Evolutionary conservation across 2,888 invertebrate genomes (phyloP).

Genomic region (Microchrysa polita): DNA sequence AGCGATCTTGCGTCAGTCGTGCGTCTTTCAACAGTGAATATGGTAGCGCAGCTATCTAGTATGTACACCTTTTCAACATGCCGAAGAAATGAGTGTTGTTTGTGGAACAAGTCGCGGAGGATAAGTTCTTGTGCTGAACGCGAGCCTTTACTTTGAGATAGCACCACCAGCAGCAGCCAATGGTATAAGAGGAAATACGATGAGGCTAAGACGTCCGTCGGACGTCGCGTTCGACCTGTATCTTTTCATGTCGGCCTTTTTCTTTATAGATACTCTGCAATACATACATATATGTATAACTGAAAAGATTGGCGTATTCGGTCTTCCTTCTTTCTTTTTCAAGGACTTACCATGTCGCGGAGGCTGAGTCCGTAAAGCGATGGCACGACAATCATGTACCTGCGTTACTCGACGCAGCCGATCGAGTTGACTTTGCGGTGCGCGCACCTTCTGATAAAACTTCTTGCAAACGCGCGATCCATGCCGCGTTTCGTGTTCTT

Average conservation of each 20-base stretch:
- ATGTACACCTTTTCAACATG: constrained; percentile 52
- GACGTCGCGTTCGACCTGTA: constrained; percentile 11
- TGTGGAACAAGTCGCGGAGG: neutral
- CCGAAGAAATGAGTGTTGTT: constrained; percentile 22
- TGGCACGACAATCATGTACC: neutral
- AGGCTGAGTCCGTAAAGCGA: constrained; percentile 8
- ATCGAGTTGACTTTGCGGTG: constrained; percentile 22
- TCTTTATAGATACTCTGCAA: constrained; percentile 28
- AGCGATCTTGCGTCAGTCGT: constrained; percentile 11
- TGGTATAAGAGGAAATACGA: no score
- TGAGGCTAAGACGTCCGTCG: neutral
- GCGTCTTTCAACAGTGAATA: constrained; percentile 21
- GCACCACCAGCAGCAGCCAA: neutral
- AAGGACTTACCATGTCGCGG: constrained; percentile 33
- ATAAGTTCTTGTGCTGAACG: neutral
- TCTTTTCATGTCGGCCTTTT: constrained; percentile 26
- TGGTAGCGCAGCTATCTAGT: constrained; percentile 10
- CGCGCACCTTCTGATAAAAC: constrained; percentile 32
- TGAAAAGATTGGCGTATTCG: no score
- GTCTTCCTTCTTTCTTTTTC: constrained; percentile 42
- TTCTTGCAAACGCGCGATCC: constrained; percentile 9
- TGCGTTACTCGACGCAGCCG: constrained; percentile 26
- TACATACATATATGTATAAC: no score
- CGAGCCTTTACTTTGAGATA: neutral
- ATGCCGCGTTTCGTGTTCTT: constrained; percentile 20